Percentiles rank a stretch among this genome's conserved stretches.
These are phyloP conservation scores for Lamellibrachia satsuma DNA, from an alignment of 2,888 invertebrate species.

Conservation along the genomic window DNA sequence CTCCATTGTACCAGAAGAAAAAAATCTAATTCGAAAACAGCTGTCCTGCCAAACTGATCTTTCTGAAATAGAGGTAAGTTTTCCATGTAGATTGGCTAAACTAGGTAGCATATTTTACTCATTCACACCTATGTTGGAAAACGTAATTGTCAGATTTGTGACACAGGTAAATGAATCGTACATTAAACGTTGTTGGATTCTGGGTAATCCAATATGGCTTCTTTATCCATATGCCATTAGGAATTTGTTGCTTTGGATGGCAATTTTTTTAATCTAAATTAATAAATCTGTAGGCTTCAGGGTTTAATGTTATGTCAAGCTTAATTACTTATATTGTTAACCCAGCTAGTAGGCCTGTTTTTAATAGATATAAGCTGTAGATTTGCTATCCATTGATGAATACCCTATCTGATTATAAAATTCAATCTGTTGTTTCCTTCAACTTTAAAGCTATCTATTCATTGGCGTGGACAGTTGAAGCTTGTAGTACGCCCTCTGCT, in stretches of 20 bases:
- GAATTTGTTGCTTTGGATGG: neutral
- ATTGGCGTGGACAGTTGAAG: neutral
- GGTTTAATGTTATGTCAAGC: too few species aligned
- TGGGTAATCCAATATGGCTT: neutral
- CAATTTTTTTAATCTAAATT: neutral
- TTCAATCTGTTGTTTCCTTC: too few species aligned
- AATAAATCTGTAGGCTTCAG: neutral
- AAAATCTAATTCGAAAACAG: slow-evolving; percentile 50
- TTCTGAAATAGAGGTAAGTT: slow-evolving; percentile 53
- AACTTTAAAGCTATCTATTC: neutral
- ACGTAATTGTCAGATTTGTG: too few species aligned
- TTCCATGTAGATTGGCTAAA: neutral
- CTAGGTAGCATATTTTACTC: neutral
- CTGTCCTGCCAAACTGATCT: slow-evolving; percentile 53
- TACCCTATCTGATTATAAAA: too few species aligned
- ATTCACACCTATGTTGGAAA: neutral
- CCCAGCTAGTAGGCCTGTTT: neutral
- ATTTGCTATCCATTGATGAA: too few species aligned
- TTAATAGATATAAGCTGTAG: neutral
- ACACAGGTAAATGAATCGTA: too few species aligned
- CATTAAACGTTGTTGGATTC: neutral
- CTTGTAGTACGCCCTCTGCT: neutral
- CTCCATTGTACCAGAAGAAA: slow-evolving; percentile 50
- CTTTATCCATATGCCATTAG: neutral
- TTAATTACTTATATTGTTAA: too few species aligned